phyloP scores from a whole-genome alignment of 2,797 vertebrate species.

The Halcyon smyrnensis region DNA sequence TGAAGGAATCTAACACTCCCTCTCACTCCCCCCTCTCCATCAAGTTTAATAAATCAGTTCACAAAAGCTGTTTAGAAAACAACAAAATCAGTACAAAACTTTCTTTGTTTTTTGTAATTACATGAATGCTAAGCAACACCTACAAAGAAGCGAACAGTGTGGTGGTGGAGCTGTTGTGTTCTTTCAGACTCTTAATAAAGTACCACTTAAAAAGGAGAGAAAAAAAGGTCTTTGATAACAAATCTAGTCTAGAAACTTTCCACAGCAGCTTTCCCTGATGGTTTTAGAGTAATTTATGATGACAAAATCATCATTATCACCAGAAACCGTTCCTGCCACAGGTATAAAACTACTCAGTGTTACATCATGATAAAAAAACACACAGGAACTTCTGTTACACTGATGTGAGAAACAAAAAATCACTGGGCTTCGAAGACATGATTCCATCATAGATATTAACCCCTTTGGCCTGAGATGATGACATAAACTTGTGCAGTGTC shows the following conservation, averaged over 20 bases:
- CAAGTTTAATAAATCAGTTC: neutral
- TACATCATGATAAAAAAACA: neutral
- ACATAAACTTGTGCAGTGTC: neutral
- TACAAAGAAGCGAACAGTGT: constrained; percentile 25
- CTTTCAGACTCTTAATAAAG: constrained; percentile 3
- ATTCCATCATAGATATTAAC: neutral
- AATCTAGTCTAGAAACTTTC: neutral
- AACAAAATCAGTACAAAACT: neutral
- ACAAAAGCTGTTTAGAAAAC: constrained; percentile 14
- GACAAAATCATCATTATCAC: neutral
- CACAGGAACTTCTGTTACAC: neutral
- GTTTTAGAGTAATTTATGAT: neutral
- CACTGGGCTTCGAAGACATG: neutral
- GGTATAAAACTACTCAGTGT: neutral
- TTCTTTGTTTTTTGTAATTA: neutral
- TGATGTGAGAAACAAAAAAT: rapidly evolving
- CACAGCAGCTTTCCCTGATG: neutral
- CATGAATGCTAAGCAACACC: constrained; percentile 15
- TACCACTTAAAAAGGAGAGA: neutral
- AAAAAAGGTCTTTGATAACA: neutral
- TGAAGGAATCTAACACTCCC: neutral
- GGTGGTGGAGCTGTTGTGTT: neutral
- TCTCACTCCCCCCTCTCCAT: neutral
- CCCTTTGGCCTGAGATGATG: neutral
- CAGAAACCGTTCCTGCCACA: neutral